phyloP scores from a whole-genome alignment of 2,113 vertebrate genomes.

The Sinocyclocheilus maitianheensis region DNA sequence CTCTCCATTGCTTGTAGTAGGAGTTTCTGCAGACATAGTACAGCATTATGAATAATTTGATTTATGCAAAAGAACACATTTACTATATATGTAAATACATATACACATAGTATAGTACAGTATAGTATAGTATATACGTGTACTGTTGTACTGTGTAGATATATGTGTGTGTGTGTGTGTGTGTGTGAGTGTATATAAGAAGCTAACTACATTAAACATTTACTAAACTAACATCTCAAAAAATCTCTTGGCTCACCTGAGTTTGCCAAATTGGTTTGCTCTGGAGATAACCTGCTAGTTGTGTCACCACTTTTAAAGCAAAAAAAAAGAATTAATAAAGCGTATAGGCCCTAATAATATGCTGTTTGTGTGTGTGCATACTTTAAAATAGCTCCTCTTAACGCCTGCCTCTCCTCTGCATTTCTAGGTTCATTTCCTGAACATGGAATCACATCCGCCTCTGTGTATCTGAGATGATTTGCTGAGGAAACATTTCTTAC shows the following conservation, averaged over 20 bases:
- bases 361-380: not conserved
- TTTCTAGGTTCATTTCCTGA: slow-evolving; percentile 86
- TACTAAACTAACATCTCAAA: no score
- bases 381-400: slow-evolving; percentile 78
- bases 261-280: slow-evolving; percentile 88
- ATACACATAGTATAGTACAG: no score
- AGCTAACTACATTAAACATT: not conserved
- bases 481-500: slow-evolving; percentile 56
- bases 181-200: not conserved
- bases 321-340: slow-evolving; percentile 32
- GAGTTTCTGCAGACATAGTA: slow-evolving; percentile 79
- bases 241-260: slow-evolving; percentile 79
- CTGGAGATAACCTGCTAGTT: slow-evolving; percentile 82
- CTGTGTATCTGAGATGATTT: slow-evolving; percentile 85
- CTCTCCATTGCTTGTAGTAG: slow-evolving; percentile 94
- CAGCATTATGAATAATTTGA: not conserved
- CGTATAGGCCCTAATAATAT: not conserved
- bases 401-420: slow-evolving; percentile 83
- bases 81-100: not conserved
- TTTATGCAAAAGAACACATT: no score
- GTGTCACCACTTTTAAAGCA: slow-evolving; percentile 73
- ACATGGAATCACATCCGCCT: slow-evolving; percentile 94
- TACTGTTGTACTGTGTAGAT: no score
- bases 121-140: not conserved
- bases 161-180: no score